phyloP scores from a whole-genome alignment of 2,888 invertebrate genomes.

The Laothoe populi region DNA sequence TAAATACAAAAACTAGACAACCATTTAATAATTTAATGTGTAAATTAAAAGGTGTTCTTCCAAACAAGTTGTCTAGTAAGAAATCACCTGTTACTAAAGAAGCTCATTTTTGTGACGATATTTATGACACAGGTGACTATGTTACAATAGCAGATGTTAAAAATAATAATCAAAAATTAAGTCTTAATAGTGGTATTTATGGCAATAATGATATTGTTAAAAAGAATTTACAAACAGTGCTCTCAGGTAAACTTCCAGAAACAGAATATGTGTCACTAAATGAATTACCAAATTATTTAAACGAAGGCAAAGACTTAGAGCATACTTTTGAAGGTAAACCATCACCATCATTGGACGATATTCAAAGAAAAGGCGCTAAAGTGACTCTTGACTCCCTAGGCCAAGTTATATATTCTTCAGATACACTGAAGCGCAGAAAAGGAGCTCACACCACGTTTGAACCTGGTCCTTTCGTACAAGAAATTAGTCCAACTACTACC shows the following conservation, averaged over 20 bases:
- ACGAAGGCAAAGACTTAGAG: conserved; percentile 74
- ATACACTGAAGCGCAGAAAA: conserved; percentile 91
- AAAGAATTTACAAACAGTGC: conserved; percentile 85
- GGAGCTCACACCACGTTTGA: conserved; percentile 94
- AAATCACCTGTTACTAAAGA: conserved; percentile 81
- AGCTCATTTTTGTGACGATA: conserved; percentile 70
- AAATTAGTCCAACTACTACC: conserved; percentile 73
- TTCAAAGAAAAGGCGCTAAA: conserved; percentile 88
- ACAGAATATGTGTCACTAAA: conserved; percentile 93
- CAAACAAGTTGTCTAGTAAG: conserved; percentile 77
- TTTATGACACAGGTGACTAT: conserved; percentile 90
- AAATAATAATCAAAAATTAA: conserved; percentile 89
- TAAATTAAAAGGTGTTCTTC: conserved; percentile 87
- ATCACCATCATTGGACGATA: conserved; percentile 64
- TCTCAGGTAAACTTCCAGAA: conserved; percentile 86
- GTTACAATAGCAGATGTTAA: conserved; percentile 93
- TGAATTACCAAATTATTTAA: conserved; percentile 87
- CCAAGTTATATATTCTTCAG: conserved; percentile 94
- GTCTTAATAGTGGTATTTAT: conserved; percentile 74
- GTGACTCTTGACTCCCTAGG: conserved; percentile 94
- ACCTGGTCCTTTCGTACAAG: conserved; percentile 94
- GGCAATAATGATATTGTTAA: conserved; percentile 89
- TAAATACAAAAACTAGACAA: conserved; percentile 70
- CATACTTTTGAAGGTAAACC: conserved; percentile 63
- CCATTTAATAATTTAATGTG: conserved; percentile 91